Evolutionary conservation across 2,888 invertebrate species (phyloP), one percentile per base, ranked within the genome.

Genomic region (Geotrupes spiniger): DNA sequence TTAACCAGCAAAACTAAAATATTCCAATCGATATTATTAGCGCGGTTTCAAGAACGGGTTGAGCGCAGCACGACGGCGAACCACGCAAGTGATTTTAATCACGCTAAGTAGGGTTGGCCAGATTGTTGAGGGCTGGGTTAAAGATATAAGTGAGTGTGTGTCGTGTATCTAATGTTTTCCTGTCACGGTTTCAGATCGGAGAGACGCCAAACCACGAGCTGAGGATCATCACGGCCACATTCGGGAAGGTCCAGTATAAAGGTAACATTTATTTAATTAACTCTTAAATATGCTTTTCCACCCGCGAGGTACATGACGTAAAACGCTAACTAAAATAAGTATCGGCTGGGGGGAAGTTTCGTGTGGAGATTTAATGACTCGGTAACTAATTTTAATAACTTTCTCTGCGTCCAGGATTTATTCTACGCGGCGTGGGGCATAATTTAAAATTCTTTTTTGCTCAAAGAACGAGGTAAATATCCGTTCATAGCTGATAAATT

Each of bases 161-260:
- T 51, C 46, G 42, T 50, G n/a, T n/a, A 39, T 54, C 51, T 54
- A 50, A 56, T 54, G 51, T 42, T 42, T 39, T 26, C 10, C n/a
- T 42, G 28, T 50, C 39, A 46, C 42, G 46, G 15, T 50, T 49
- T 10, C 82, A 93, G 91, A 87, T 92, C 65, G 90, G 92, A 42
- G 90, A 92, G 62, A 85, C 84, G 45, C 88, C 89, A 52, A 92
- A 92, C 74, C 83, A 87, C 27, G 92, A 93, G 70, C 76, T 93
- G 58, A 82, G 91, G 70, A 82, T 91, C 68, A 87, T 93, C 66
- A 92, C 92, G 41, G 91, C 85, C 71, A 88, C 88, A 55, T 92
- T 93, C 75, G 87, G 81, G 72, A 89, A 89, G 79, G 91, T 93
- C 60, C 80, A 82, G 62, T 89, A 83, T 71, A 83, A 89, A 80